Evolutionary conservation across 2,888 invertebrate genomes (phyloP), one percentile per base, ranked within the genome.

Genomic region (Pantelozetes paolii): DNA sequence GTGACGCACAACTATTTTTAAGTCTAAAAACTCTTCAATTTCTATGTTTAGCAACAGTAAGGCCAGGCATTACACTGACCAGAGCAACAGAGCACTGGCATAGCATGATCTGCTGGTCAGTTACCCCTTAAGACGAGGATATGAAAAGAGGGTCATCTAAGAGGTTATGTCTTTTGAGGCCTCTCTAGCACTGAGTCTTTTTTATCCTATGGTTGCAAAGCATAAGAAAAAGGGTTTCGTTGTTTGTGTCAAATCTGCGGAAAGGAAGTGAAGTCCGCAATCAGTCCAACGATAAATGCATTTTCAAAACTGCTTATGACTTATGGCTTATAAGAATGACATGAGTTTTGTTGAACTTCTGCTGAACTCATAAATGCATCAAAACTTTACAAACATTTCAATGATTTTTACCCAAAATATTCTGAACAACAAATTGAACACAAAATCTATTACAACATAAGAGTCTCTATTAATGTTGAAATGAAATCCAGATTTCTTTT

Each of bases 71-170:
- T 48, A 20, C 23, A 54, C 54, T 54, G 54, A 54, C 54, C 54
- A 54, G 9, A 23, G 54, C 54, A 18, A 3, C 6, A n/a, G 9
- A 23, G 54, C 54, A 23, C 26, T 54, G 54, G 54, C n/a, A 23
- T 54, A 8, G 9, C 3, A 9, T 23, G 54, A 26, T 30, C 32
- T 30, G 28, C 30, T 62, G 62, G 62, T 62, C 62, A 62, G 62
- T 62, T 62, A 62, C 62, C 62, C 62, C 62, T 62, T 62, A 62
- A 62, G 62, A 62, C 26, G 62, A 62, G 62, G 62, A 62, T 62
- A 62, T 62, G 57, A 62, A 62, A 32, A 62, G 15, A 62, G 32
- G 32, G 62, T 28, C 32, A 28, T 28, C 32, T 13, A 62, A 62
- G 62, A 62, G 62, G 62, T 62, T 32, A 62, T 62, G 30, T 62